Conservation (phyloP, 2,888 invertebrate genomes). For the Capitulum mitella region DNA sequence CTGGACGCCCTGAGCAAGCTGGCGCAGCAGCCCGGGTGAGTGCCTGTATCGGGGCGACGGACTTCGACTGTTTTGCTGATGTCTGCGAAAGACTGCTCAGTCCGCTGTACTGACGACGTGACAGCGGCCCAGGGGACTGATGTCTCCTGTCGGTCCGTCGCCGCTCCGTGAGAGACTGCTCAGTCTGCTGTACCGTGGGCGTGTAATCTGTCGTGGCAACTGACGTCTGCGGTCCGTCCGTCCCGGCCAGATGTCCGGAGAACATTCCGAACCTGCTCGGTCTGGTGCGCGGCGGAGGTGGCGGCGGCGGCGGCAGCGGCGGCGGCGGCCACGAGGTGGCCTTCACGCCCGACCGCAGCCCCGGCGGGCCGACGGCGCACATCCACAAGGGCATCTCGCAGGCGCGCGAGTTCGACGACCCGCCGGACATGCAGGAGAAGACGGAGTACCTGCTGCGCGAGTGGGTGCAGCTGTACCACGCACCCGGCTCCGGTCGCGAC, state of each 20-base stretch:
- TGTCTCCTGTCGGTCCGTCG: too few relatives aligned
- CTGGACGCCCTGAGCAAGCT: slow-evolving; percentile 75
- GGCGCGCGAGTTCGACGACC: slow-evolving; percentile 85
- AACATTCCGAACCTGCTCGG: slow-evolving; percentile 22
- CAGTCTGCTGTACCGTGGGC: background rate
- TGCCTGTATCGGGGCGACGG: background rate
- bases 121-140: too few relatives aligned
- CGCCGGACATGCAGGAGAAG: slow-evolving; percentile 87
- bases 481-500: slow-evolving; percentile 65
- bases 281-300: slow-evolving; percentile 27
- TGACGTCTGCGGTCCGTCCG: too few relatives aligned
- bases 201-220: too few relatives aligned
- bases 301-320: slow-evolving; percentile 26
- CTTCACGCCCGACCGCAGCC: background rate
- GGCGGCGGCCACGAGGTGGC: background rate
- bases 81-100: too few relatives aligned
- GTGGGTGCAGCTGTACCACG: slow-evolving; percentile 88
- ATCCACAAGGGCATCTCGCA: slow-evolving; percentile 84
- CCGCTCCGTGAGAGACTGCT: too few relatives aligned
- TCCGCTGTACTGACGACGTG: too few relatives aligned
- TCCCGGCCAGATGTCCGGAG: slow-evolving; percentile 25
- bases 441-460: slow-evolving; percentile 87
- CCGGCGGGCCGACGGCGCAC: slow-evolving; percentile 64
- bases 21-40: slow-evolving; percentile 42
- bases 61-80: too few relatives aligned